Conservation (phyloP, 2,888 invertebrate genomes). For the Epistrophe eligans region DNA sequence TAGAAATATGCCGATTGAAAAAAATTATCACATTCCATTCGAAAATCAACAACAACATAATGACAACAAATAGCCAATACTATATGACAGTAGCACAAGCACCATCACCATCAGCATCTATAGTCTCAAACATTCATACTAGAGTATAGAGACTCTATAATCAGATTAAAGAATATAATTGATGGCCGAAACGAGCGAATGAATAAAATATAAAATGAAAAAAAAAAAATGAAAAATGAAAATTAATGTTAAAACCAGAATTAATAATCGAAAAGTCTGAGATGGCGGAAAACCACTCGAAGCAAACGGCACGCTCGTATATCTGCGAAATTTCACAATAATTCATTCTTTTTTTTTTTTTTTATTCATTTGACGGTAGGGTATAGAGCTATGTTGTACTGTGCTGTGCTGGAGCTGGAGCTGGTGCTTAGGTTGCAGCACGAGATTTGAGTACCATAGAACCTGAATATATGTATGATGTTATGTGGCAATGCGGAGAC, state of each 20-base stretch:
- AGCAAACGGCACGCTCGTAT: conserved; percentile 66
- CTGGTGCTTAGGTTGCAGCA: conserved; percentile 31
- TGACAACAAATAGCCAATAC: conserved; percentile 19
- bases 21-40: conserved; percentile 65
- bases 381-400: neutral
- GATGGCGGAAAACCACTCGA: conserved; percentile 63
- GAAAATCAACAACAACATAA: conserved; percentile 12
- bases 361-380: conserved; percentile 15
- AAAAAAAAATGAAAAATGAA: conserved; percentile 6
- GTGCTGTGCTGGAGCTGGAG: neutral
- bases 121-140: conserved; percentile 15
- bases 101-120: neutral
- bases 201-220: conserved; percentile 32
- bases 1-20: conserved; percentile 25
- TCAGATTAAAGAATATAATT: conserved; percentile 75
- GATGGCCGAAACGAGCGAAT: conserved; percentile 70
- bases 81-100: conserved; percentile 8
- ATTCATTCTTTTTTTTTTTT: conserved; percentile 56
- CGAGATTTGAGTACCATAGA: conserved; percentile 60
- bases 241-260: conserved; percentile 69
- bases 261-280: conserved; percentile 70
- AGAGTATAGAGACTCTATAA: conserved; percentile 55
- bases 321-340: conserved; percentile 71
- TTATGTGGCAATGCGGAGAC: neutral
- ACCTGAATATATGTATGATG: conserved; percentile 50